phyloP scores from a whole-genome alignment of 64 coral and sea anemone species.

The Pocillopora verrucosa region DNA sequence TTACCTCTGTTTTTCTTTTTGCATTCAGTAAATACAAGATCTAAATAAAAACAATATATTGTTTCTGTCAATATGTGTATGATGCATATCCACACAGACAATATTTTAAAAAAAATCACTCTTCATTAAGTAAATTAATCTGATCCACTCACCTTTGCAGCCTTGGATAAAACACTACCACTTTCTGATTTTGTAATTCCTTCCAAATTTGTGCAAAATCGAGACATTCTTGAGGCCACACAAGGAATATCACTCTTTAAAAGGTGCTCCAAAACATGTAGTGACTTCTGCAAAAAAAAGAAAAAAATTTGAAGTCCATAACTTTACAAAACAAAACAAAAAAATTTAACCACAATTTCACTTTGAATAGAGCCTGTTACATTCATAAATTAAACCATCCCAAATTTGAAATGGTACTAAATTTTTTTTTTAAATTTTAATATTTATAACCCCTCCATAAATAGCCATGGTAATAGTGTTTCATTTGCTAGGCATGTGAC shows the following conservation, averaged over 20 bases:
- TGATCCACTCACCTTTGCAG: conserved; percentile 38
- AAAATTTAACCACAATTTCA: too few species aligned
- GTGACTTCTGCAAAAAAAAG: conserved; percentile 39
- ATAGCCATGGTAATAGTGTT: too few species aligned
- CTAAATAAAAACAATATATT: neutral
- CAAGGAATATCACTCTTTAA: conserved; percentile 51
- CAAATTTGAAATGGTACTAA: too few species aligned
- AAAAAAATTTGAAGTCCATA: neutral
- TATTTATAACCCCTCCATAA: too few species aligned
- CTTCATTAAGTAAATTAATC: neutral
- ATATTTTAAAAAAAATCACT: too few species aligned
- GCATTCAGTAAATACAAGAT: conserved; percentile 26
- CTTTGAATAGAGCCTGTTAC: too few species aligned
- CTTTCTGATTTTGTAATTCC: conserved; percentile 23
- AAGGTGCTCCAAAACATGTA: conserved; percentile 50
- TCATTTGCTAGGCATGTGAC: too few species aligned
- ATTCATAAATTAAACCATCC: too few species aligned
- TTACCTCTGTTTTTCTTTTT: conserved; percentile 16
- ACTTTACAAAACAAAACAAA: too few species aligned
- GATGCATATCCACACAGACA: too few species aligned
- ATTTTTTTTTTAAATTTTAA: too few species aligned
- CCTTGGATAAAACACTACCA: conserved; percentile 27
- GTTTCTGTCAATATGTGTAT: neutral
- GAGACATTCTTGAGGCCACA: conserved; percentile 18
- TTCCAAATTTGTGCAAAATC: conserved; percentile 37